These are phyloP conservation scores for Eubucco bourcierii DNA, from an alignment of 2,113 vertebrate genomes.

Conservation along the genomic window DNA sequence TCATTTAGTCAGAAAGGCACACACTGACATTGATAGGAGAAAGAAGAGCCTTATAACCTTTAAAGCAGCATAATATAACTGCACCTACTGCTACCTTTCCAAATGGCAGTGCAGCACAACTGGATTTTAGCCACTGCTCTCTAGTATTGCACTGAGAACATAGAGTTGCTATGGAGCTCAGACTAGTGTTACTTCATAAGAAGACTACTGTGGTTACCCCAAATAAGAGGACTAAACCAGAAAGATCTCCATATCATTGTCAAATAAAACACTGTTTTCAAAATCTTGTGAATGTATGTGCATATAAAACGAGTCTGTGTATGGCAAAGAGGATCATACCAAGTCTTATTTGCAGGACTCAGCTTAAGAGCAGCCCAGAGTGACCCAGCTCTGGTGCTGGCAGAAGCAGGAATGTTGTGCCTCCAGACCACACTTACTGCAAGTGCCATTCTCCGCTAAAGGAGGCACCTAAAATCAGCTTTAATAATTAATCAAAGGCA, in stretches of 20 bases:
- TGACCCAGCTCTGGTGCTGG: not conserved
- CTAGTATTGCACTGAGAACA: not conserved
- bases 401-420: not conserved
- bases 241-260: not conserved
- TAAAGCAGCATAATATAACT: constrained; percentile 38
- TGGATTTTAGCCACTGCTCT: constrained; percentile 10
- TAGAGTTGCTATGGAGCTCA: not conserved
- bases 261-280: not conserved
- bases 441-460: not conserved
- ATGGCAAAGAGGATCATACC: not conserved
- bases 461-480: not conserved
- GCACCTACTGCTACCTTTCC: constrained; percentile 37
- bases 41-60: constrained; percentile 42
- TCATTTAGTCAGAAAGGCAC: constrained; percentile 59
- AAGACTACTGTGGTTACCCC: not conserved
- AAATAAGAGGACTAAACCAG: not conserved
- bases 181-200: not conserved
- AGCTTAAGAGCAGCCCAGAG: not conserved
- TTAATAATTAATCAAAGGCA: constrained; percentile 13
- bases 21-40: constrained; percentile 53
- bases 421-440: not conserved
- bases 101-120: not conserved
- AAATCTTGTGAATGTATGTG: not conserved
- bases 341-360: not conserved
- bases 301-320: not conserved